Conservation (phyloP, 2,113 vertebrate genomes). For the Pogonocichla stellata region DNA sequence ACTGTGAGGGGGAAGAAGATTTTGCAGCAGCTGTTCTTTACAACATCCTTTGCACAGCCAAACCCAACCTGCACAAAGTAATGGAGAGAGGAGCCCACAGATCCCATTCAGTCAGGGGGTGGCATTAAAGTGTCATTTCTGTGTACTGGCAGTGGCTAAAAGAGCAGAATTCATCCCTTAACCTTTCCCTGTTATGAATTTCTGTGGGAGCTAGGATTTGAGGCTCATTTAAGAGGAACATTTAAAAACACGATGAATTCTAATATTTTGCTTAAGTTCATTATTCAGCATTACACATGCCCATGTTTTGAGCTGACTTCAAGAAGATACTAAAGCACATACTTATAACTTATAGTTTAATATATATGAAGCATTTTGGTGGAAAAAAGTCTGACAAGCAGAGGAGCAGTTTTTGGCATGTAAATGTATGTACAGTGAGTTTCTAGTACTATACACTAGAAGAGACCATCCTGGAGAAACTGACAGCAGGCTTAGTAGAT, state of each 20-base stretch:
- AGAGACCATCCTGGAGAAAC: background rate
- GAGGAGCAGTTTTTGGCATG: background rate
- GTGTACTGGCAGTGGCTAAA: background rate
- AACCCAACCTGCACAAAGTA: background rate
- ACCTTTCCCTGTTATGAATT: background rate
- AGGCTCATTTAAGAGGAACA: background rate
- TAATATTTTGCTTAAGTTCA: background rate
- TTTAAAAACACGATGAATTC: background rate
- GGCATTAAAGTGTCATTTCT: background rate
- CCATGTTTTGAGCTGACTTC: background rate
- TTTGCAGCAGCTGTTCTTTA: background rate
- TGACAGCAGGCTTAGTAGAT: background rate
- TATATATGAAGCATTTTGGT: background rate
- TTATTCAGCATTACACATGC: background rate
- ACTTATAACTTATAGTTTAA: background rate
- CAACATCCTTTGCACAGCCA: background rate
- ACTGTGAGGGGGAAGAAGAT: background rate
- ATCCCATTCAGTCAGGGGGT: background rate
- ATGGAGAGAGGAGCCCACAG: background rate
- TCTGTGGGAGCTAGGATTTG: background rate
- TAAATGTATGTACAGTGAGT: rapidly evolving
- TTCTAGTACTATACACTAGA: background rate
- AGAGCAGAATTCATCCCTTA: background rate
- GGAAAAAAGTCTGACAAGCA: background rate
- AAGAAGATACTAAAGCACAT: background rate